Base-by-base conservation (phyloP, 2,797 vertebrate species). In the Vespertilio murinus region DNA sequence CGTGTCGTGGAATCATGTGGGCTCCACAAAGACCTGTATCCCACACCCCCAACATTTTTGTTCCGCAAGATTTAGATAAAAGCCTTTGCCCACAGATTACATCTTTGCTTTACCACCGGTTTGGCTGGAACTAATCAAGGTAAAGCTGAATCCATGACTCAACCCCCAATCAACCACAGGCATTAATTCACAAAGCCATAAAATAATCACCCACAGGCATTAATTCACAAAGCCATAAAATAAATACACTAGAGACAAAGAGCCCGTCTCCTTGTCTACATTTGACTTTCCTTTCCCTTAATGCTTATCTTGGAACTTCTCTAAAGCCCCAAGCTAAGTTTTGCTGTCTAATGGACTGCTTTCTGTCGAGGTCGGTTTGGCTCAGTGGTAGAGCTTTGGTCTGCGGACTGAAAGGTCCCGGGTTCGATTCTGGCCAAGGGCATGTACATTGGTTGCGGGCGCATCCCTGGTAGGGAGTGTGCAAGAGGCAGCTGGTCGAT, bases 61-160 rank as follows among this genome's bases (percentile, higher is more conserved):
- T 90, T 93, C 87, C 79, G 86, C 71, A 90, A 59, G 69, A 78
- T 91, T 94, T 78, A 90, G 71, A 87, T 95, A 52, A 94, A 95
- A 25, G 33, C n/a, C 86, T 89, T 74, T 87, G 47, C 83, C 86
- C 80, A 81, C 23, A 74, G 47, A 14, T 77, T 49, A 17, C 40
- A 52, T 77, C 45, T 92, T 56, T 65, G 28, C 87, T 90, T 88
- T 80, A 49, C 86, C 25, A 78, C 71, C 38, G 45, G 9, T 87
- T 94, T 61, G 42, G 3, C 75, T 93, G 82, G 69, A 96, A 88
- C 75, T 49, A 74, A 77, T 81, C 42, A 90, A 96, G 28, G 25
- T 64, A 67, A 91, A 73, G 30, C 47, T 74, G 52, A 70, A 5
- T 23, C 38, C 30, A 42, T 92, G 70, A 78, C 14, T 64, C 30